These are phyloP conservation scores for Elmis aenea DNA, from an alignment of 2,888 invertebrate species.

Conservation along the genomic window DNA sequence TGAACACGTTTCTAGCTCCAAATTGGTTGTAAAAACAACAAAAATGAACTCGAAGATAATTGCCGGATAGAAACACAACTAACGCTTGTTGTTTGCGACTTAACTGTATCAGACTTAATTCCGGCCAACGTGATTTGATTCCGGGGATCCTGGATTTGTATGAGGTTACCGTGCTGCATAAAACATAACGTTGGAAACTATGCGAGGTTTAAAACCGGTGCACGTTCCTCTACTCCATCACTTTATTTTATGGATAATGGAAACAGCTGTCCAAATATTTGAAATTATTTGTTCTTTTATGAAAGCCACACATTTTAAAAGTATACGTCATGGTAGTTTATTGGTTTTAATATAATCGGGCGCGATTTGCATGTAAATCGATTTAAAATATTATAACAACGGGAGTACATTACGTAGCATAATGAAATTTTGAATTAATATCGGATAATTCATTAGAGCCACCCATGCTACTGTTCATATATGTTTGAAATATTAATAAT, in stretches of 20 bases:
- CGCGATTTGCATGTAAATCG: no score
- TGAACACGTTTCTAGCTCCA: no score
- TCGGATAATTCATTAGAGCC: no score
- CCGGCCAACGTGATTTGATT: slow-evolving; percentile 27
- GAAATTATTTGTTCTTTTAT: no score
- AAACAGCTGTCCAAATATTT: slow-evolving; percentile 16
- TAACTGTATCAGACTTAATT: slow-evolving; percentile 30
- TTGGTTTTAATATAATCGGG: no score
- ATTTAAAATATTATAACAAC: no score
- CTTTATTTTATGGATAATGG: slow-evolving; percentile 22
- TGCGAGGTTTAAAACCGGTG: slow-evolving; percentile 19
- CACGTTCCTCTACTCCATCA: slow-evolving; percentile 22
- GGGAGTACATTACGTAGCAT: no score
- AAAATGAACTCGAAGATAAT: slow-evolving; percentile 11
- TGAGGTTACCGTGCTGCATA: slow-evolving; percentile 25
- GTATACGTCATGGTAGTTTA: no score
- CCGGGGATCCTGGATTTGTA: slow-evolving; percentile 27
- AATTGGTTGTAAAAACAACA: slow-evolving; percentile 6
- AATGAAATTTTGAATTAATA: no score
- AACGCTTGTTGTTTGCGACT: slow-evolving; percentile 25
- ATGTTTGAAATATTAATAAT: no score
- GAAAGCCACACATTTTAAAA: no score
- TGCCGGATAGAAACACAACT: slow-evolving; percentile 18
- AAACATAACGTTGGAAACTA: slow-evolving; percentile 24
- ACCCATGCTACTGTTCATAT: no score